Evolutionary conservation across 2,888 invertebrate genomes (phyloP).

Genomic region (Lordiphosa andalusiaca): DNA sequence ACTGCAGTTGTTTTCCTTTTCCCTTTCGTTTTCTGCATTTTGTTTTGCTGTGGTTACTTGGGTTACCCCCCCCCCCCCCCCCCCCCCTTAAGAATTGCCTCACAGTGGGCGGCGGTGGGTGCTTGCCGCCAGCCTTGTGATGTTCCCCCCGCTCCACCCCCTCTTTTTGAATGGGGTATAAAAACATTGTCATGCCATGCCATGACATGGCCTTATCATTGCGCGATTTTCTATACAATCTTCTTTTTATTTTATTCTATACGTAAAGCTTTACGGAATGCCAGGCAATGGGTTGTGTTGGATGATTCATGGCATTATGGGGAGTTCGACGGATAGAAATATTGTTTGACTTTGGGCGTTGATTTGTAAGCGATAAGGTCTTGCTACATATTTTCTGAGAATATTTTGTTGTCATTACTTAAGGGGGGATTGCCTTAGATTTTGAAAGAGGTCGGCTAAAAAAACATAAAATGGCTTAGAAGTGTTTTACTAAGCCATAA

Average conservation of each 20-base stretch:
- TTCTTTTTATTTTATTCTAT: constrained; percentile 8
- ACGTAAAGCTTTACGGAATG: constrained; percentile 32
- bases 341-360: constrained; percentile 16
- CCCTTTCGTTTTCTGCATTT: neutral
- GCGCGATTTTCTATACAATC: constrained; percentile 7
- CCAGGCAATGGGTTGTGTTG: constrained; percentile 6
- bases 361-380: constrained; percentile 25
- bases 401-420: neutral
- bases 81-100: no score
- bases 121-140: no score
- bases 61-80: neutral
- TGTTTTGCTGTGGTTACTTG: neutral
- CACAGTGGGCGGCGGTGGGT: neutral
- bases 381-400: neutral
- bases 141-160: no score
- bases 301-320: constrained; percentile 47
- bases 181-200: constrained; percentile 37
- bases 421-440: neutral
- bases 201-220: constrained; percentile 20
- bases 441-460: neutral
- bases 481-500: no score
- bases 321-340: neutral
- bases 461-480: neutral
- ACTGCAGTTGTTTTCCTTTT: constrained; percentile 23
- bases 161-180: neutral